Evolutionary conservation across 2,113 vertebrate genomes (phyloP).

Genomic region (Anguilla rostrata): DNA sequence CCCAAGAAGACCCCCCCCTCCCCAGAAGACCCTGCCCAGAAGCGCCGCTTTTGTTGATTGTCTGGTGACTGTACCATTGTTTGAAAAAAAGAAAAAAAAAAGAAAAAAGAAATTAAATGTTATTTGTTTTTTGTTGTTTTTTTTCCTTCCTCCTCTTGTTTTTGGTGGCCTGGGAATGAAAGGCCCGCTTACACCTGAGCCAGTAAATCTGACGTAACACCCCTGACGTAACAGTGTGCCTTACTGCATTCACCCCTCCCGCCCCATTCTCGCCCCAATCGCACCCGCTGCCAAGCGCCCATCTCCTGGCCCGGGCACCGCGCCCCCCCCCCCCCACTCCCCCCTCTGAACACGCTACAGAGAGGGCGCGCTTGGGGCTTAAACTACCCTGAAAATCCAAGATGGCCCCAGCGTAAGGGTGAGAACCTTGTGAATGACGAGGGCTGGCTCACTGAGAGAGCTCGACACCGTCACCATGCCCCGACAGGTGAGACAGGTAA

Average conservation of each 20-base stretch:
- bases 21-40: background rate
- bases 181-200: constrained; percentile 21
- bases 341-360: background rate
- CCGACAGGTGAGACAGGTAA: background rate
- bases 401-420: background rate
- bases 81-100: constrained; percentile 23
- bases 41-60: constrained; percentile 12
- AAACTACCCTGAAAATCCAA: background rate
- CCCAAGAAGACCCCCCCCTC: background rate
- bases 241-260: background rate
- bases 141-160: background rate
- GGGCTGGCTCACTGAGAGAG: background rate
- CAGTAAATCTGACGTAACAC: constrained; percentile 27
- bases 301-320: background rate
- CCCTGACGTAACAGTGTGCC: constrained; percentile 42
- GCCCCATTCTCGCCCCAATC: background rate
- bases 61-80: background rate
- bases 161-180: background rate
- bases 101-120: background rate
- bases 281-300: background rate
- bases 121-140: background rate
- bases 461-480: background rate
- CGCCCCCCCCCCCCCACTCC: background rate
- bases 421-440: background rate
- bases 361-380: background rate